A percentile compares a stretch with the other conserved stretches of the same genome.
Conservation (phyloP, 1,140 invertebrate species). For the Cepaea nemoralis region DNA sequence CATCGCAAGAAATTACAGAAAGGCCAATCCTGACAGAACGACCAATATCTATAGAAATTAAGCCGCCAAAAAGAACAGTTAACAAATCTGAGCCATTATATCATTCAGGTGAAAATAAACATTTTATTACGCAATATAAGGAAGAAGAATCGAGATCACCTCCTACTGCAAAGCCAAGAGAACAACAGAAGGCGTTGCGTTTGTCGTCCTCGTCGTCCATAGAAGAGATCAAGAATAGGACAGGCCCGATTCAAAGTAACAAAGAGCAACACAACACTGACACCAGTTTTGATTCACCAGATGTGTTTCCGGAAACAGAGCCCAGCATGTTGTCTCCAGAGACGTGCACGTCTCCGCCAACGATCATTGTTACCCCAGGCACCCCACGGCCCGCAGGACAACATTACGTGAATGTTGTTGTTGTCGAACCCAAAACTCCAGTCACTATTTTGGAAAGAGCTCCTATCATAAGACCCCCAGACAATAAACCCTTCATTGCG, state of each 20-base stretch:
- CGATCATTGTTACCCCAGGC: neutral
- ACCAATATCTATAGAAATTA: neutral
- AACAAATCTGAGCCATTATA: too few relatives aligned
- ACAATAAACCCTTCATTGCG: neutral
- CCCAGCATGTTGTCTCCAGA: neutral
- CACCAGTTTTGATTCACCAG: constrained; percentile 31
- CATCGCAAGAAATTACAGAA: too few relatives aligned
- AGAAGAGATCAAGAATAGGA: neutral
- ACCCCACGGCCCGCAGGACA: neutral
- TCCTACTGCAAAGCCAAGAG: constrained; percentile 5
- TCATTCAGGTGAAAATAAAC: too few relatives aligned
- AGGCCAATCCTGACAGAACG: neutral
- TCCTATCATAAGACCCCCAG: neutral
- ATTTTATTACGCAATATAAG: too few relatives aligned
- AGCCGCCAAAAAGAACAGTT: neutral
- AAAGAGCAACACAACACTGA: neutral
- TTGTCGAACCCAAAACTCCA: neutral
- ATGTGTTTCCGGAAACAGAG: neutral
- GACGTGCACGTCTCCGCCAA: neutral
- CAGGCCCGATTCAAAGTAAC: neutral
- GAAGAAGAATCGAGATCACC: neutral
- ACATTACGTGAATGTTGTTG: neutral
- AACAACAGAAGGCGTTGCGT: constrained; percentile 7
- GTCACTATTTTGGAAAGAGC: neutral
- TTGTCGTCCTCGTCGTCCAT: constrained; percentile 26